Evolutionary conservation across 2,113 vertebrate species (phyloP), one percentile per base, ranked within the genome.

Genomic region (Argyrosomus japonicus): DNA sequence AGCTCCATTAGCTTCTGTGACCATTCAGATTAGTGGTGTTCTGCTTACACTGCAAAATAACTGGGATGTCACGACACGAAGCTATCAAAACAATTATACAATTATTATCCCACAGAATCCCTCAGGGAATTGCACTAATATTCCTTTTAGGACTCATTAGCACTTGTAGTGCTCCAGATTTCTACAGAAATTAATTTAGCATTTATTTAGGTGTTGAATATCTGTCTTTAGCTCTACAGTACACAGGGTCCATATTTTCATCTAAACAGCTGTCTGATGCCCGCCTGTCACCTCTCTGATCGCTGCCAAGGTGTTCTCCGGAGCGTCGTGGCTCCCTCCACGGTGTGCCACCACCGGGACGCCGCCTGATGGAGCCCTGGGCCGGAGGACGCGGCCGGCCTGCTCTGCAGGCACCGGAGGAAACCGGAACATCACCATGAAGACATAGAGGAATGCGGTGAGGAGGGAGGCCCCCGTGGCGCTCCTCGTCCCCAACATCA

Each of bases 231-330:
- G 11, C 21, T 25, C 56, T 50, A 1, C 1, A 13, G 18, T 4
- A 5, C 12, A 36, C 36, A 11, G 19, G 21, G 10, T 50, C 1
- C 13, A 15, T n/a, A 17, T 61, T n/a, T n/a, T 15, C 62, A n/a
- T 25, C 3, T 1, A 5, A 23, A 36, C n/a, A 32, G 23, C 51
- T 14, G 63, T n/a, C 18, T 32, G 56, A 53, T 27, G 21, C 2
- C 63, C 12, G 50, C 17, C 21, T 2, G 43, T 36, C 63, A 98
- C 97, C 96, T 96, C 95, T 84, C 96, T 90, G 87, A 98, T 97
- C 62, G 98, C 97, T 0, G 94, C 96, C 82, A 98, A 82, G 6
- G 98, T 98, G 95, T 98, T 98, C 94, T 98, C 98, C 18, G 97
- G 97, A 2, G 97, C 97, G 75, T 98, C 97, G 92, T 98, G 95